Evolutionary conservation across 1,140 invertebrate species (phyloP).

Genomic region (Pseudomyrmex sp.): DNA sequence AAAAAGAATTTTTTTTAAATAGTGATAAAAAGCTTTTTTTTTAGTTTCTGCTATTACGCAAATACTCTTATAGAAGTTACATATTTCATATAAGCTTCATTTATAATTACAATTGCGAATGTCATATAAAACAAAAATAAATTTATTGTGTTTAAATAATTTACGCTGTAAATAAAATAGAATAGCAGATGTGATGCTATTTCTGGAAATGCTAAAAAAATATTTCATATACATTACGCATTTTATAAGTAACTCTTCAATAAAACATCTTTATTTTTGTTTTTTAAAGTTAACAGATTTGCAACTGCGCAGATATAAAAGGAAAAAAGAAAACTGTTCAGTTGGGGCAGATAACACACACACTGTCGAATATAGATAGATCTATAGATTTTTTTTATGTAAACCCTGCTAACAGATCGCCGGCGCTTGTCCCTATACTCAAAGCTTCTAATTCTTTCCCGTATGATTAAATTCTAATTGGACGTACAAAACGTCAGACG

Average conservation of each 20-base stretch:
- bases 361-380: constrained; percentile 16
- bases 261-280: constrained; percentile 16
- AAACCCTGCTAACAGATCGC: constrained; percentile 31
- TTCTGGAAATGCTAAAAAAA: constrained; percentile 4
- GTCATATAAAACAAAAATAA: too few species aligned
- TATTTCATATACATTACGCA: neutral
- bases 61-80: too few species aligned
- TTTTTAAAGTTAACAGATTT: constrained; percentile 29
- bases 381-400: neutral
- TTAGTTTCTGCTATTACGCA: too few species aligned
- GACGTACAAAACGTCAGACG: constrained; percentile 38
- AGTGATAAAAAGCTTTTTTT: too few species aligned
- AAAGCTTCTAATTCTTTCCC: constrained; percentile 37
- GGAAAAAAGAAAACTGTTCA: neutral
- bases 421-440: neutral
- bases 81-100: too few species aligned
- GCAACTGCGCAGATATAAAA: neutral
- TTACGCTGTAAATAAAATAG: constrained; percentile 10
- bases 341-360: neutral
- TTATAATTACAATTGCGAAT: too few species aligned
- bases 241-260: constrained; percentile 24
- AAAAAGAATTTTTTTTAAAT: too few species aligned
- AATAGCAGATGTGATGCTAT: neutral
- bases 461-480: constrained; percentile 44
- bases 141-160: constrained; percentile 14